Conservation (phyloP, 1,140 invertebrate species). For the Aradophagus sp. region DNA sequence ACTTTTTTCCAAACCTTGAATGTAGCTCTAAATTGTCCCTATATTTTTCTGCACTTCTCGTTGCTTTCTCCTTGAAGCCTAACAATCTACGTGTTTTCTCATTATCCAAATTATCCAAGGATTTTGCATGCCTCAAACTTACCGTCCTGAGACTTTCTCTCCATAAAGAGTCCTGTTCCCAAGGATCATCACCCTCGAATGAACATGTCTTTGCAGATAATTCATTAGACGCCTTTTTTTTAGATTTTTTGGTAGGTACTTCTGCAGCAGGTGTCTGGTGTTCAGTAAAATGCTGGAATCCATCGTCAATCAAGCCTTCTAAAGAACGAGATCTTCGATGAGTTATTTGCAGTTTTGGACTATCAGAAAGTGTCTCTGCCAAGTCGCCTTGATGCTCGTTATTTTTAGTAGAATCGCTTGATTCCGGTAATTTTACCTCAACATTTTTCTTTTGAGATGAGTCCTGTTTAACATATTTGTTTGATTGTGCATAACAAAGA, state of each 20-base stretch:
- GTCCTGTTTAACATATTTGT: too few relatives aligned
- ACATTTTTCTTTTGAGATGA: too few relatives aligned
- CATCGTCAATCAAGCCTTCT: constrained; percentile 79
- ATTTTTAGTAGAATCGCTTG: constrained; percentile 71
- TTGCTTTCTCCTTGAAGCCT: neutral
- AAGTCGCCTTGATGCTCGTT: constrained; percentile 9
- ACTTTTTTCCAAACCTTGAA: constrained; percentile 63
- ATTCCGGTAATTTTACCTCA: too few relatives aligned
- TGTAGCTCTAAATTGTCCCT: constrained; percentile 63
- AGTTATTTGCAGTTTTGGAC: constrained; percentile 50
- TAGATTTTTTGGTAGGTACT: neutral
- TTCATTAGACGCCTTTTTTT: constrained; percentile 1
- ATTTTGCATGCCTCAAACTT: constrained; percentile 85
- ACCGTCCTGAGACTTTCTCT: constrained; percentile 84
- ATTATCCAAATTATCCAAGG: constrained; percentile 84
- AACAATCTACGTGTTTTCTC: constrained; percentile 7
- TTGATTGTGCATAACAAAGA: too few relatives aligned
- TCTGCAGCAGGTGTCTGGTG: constrained; percentile 31
- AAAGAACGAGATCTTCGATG: constrained; percentile 77
- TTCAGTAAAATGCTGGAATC: constrained; percentile 66
- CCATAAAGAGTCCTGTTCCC: constrained; percentile 89
- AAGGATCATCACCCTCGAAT: constrained; percentile 80
- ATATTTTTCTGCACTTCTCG: neutral
- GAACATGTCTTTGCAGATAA: neutral
- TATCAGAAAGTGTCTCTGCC: constrained; percentile 17